Evolutionary conservation across 2,113 vertebrate species (phyloP).

Genomic region (Helogale parvula): DNA sequence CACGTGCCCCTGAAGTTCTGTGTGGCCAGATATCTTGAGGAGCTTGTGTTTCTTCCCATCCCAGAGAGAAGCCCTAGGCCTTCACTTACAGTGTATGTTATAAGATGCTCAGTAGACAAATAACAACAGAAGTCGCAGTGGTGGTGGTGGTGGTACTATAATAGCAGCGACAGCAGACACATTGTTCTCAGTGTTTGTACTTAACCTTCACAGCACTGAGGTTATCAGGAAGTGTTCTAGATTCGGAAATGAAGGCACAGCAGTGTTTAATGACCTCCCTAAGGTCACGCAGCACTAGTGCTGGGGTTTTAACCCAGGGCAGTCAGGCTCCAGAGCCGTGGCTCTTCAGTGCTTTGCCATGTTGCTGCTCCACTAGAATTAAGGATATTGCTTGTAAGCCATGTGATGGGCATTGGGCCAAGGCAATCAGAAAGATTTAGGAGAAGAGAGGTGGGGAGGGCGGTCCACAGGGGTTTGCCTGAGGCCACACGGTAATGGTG

Average conservation of each 20-base stretch:
- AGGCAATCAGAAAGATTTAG: background rate
- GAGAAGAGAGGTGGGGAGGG: background rate
- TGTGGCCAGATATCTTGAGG: background rate
- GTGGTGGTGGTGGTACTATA: no score
- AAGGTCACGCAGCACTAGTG: background rate
- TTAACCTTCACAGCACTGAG: background rate
- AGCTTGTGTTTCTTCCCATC: background rate
- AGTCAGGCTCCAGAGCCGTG: background rate
- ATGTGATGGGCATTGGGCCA: background rate
- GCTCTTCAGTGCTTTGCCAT: background rate
- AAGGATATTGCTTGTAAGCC: background rate
- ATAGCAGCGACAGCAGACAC: background rate
- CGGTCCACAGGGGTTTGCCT: background rate
- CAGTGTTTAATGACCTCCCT: background rate
- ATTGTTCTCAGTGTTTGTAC: background rate
- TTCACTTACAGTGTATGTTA: background rate
- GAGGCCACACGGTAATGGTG: background rate
- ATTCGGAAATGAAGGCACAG: background rate
- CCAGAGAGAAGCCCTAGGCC: background rate
- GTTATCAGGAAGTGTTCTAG: background rate
- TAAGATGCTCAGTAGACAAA: background rate
- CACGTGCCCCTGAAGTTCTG: background rate
- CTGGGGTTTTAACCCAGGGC: background rate
- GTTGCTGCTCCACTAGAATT: background rate
- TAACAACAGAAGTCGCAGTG: background rate